These are phyloP conservation scores for Nothobranchius furzeri DNA, from an alignment of 2,113 vertebrate species.

Conservation along the genomic window DNA sequence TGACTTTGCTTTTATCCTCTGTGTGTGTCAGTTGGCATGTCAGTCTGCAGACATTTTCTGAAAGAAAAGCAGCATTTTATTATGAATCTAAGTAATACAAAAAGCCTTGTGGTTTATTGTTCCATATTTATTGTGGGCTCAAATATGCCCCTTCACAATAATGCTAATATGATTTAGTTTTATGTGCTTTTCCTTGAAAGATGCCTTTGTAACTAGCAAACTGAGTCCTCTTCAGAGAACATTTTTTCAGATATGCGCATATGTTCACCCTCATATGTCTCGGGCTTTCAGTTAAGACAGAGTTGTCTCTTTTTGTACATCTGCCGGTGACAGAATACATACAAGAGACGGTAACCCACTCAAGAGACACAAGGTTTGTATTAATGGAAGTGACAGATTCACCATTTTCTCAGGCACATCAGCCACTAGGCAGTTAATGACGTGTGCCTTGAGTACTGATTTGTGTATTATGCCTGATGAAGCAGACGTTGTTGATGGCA, in stretches of 20 bases:
- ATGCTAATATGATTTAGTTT: not conserved
- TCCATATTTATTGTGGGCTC: not conserved
- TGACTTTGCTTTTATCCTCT: not conserved
- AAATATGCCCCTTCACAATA: not conserved
- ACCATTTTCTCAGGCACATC: constrained; percentile 50
- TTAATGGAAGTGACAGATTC: constrained; percentile 60
- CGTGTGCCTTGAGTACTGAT: constrained; percentile 63
- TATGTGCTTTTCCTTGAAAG: not conserved
- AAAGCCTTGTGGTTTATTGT: not conserved
- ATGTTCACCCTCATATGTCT: too few relatives aligned
- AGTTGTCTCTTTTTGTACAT: not conserved
- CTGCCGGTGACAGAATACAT: constrained; percentile 25
- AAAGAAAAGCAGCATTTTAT: not conserved
- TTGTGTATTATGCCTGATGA: constrained; percentile 46
- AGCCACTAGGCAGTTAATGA: constrained; percentile 59
- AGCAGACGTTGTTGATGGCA: constrained; percentile 28
- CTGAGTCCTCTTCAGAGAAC: too few relatives aligned
- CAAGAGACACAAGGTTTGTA: constrained; percentile 37
- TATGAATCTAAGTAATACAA: not conserved
- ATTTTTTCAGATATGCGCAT: too few relatives aligned
- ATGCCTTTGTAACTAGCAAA: not conserved
- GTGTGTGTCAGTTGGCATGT: not conserved
- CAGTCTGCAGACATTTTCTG: not conserved
- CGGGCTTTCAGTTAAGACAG: too few relatives aligned
- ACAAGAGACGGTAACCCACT: constrained; percentile 25